Evolutionary conservation across 2,797 vertebrate genomes (phyloP).

Genomic region (Rallus crepitans): DNA sequence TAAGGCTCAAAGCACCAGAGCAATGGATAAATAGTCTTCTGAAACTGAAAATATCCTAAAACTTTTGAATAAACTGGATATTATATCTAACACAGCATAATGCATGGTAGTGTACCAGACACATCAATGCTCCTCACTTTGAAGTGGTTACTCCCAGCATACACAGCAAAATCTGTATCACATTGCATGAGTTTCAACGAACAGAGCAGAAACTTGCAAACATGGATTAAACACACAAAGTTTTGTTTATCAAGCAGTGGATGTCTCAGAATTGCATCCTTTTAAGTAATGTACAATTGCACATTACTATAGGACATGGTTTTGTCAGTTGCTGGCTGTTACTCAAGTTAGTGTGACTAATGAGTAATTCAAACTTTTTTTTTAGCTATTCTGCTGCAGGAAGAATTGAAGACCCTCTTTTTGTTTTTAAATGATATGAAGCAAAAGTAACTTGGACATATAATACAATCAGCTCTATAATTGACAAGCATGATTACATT

Average conservation of each 20-base stretch:
- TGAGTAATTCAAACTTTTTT: conserved; percentile 54
- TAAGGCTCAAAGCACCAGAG: background rate
- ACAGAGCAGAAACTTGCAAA: background rate
- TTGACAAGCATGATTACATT: conserved; percentile 64
- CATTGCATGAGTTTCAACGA: background rate
- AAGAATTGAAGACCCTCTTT: conserved; percentile 54
- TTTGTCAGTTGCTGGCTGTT: conserved; percentile 43
- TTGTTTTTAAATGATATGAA: conserved; percentile 61
- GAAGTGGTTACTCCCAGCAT: background rate
- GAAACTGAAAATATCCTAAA: background rate
- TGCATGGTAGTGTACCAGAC: background rate
- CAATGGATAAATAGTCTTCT: background rate
- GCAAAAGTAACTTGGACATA: conserved; percentile 63
- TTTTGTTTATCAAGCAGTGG: background rate
- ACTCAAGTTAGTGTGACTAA: conserved; percentile 44
- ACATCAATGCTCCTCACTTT: background rate
- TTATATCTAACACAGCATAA: background rate
- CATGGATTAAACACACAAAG: background rate
- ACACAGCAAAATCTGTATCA: background rate
- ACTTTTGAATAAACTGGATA: background rate
- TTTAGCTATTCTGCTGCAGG: conserved; percentile 32
- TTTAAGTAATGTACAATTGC: conserved; percentile 43
- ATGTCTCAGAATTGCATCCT: conserved; percentile 30
- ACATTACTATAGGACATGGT: conserved; percentile 9
- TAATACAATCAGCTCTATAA: conserved; percentile 68